Evolutionary conservation across 2,888 invertebrate species (phyloP), one percentile per base, ranked within the genome.

Genomic region (Orthonevra nobilis): DNA sequence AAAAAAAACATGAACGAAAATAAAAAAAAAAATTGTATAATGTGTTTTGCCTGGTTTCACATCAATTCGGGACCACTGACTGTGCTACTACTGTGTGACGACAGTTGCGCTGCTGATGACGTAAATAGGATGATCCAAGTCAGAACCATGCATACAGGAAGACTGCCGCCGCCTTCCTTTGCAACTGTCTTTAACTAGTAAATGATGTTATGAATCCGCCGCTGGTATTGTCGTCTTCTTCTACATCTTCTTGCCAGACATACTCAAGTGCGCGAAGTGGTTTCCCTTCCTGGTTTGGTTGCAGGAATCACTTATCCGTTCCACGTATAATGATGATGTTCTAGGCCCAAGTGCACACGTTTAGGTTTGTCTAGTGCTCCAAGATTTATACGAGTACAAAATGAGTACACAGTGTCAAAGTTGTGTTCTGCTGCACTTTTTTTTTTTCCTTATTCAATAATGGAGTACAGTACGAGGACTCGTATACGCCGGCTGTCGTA

Each of bases 401-500:
- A 64, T 64, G 77, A 60, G 70, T 52, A 60, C 77, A 72, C 26
- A 72, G 77, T 77, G 72, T 77, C 77, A 72, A 72, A 77, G 64
- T 77, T 77, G 52, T 26, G 64, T 77, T 77, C 44, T 26, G 50
- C 50, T 46, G 64, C 58, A 74, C 44, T 58, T 60, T n/a, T n/a
- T n/a, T n/a, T n/a, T n/a, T n/a, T n/a, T n/a, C n/a, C 70, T 72
- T 70, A 77, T 77, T 77, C 70, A 77, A 77, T 72, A 77, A 77
- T 77, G 28, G 20, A 40, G 58, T 26, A 32, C n/a, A n/a, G n/a
- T n/a, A n/a, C n/a, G n/a, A n/a, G n/a, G n/a, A n/a, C n/a, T n/a
- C n/a, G 26, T 30, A n/a, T 32, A 30, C 34, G 44, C 60, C 54
- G 44, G 44, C 60, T 60, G 44, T 3, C 44, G 60, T 52, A 60